Base-by-base conservation (phyloP, 1,140 invertebrate genomes). In the Platyscapa corneri region DNA sequence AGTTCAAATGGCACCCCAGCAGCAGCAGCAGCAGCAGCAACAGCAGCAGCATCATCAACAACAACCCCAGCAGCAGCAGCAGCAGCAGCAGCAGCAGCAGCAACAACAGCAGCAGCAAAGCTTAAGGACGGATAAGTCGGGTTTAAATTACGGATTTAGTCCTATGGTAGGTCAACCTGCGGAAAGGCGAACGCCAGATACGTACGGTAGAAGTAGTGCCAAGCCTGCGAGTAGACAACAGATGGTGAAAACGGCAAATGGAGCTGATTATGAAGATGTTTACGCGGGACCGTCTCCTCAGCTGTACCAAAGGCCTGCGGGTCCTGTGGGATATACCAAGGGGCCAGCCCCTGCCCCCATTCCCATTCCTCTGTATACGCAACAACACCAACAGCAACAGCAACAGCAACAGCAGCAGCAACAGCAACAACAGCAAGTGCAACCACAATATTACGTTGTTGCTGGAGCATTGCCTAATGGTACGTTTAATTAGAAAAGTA, bases 251-350 rank as follows among this genome's bases (percentile, higher is more conserved):
- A 42, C 82, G 1, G 84, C 86, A 0, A 93, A 93, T 82, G 95
- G 95, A 0, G 95, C 95, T 0, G 97, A 97, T 88, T 97, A 97
- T 90, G 96, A 97, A 93, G 97, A 97, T 89, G 95, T 97, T 49
- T 97, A 97, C 89, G 89, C 90, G 83, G 89, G 90, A n/a, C 89
- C 91, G 20, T 88, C 93, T 18, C 90, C 91, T 23, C 88, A 94
- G 42, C 78, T 94, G n/a, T 94, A 95, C 86, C 94, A 94, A 85
- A 90, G 94, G 84, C 93, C 94, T 3, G 89, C 94, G 30, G 94
- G 93, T 65, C 94, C 94, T 10, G 90, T 94, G 37, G 94, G 92
- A 0, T 94, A 94, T 60, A 90, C 90, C 3, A 93, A 93, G 53
- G 91, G 90, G 27, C 87, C 88, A 20, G 88, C 90, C 0, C 91